Evolutionary conservation across 2,113 vertebrate species (phyloP), one percentile per base, ranked within the genome.

Genomic region (Oncorhynchus masou): DNA sequence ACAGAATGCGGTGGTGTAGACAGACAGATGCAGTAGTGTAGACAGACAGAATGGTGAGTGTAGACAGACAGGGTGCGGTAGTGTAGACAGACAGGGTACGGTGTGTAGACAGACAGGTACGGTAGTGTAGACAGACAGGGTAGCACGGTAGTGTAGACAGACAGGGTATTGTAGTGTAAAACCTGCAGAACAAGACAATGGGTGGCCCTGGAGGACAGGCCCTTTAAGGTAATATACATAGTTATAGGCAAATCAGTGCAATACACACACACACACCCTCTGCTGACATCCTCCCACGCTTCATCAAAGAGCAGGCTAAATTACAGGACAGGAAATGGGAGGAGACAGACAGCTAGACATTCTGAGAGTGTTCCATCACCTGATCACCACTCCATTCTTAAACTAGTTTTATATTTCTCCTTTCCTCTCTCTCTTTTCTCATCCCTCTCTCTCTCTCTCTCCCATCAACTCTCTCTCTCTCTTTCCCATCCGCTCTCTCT

Each of bases 401-500:
- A 77, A 82, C 79, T 80, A 73, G 45, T 71, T 80, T 62, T 39
- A 39, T 8, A 39, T 39, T 16, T 51, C 49, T 51, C 3, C 0
- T 51, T 15, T 15, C 2, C 49, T 51, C 3, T 3, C 49, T 51
- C 2, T 0, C 80, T 79, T 78, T 74, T 74, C 75, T 85, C 79
- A n/a, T n/a, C 29, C 1, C 29, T 31, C 4, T 31, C 29, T 25
- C 25, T 4, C 29, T 29, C 29, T 29, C n/a, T n/a, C n/a, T 74
- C 75, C 75, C 67, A 75, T 85, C 79, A n/a, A n/a, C 29, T 4
- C 29, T 31, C 4, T 31, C 29, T 25, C 25, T 4, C 29, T 29
- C 29, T 29, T 31, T 31, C 29, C 29, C 29, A 31, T 31, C 84
- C 84, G 11, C 16, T 65, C 27, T 49, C 29, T 31, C 29, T 5